Evolutionary conservation across 2,888 invertebrate genomes (phyloP).

Genomic region (Brenthis daphne): DNA sequence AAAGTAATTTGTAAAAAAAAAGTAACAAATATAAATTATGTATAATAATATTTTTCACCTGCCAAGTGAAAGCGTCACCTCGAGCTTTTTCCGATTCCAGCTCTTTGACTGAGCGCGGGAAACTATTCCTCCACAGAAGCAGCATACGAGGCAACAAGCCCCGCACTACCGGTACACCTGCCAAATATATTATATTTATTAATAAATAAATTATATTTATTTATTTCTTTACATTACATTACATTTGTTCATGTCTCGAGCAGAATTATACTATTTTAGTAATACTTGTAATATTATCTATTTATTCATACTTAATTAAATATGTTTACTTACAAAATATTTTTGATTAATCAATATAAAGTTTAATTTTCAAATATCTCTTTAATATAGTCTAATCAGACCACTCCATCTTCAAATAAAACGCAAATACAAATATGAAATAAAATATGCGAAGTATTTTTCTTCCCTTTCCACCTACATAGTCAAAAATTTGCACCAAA

Average conservation of each 20-base stretch:
- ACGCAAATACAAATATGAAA: background rate
- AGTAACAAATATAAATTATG: background rate
- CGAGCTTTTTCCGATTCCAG: slow-evolving; percentile 97
- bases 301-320: too few relatives aligned
- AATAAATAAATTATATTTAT: too few relatives aligned
- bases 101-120: slow-evolving; percentile 97
- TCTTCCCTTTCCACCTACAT: background rate
- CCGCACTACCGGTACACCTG: slow-evolving; percentile 94
- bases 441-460: background rate
- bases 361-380: too few relatives aligned
- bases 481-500: background rate
- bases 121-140: slow-evolving; percentile 97
- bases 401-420: too few relatives aligned
- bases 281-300: too few relatives aligned
- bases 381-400: too few relatives aligned
- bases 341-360: too few relatives aligned
- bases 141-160: slow-evolving; percentile 96
- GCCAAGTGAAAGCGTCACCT: slow-evolving; percentile 99
- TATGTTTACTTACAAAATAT: too few relatives aligned
- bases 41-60: slow-evolving; percentile 72
- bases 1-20: background rate
- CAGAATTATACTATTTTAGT: too few relatives aligned
- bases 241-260: too few relatives aligned
- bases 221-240: too few relatives aligned
- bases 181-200: too few relatives aligned